Evolutionary conservation across 1,140 invertebrate genomes (phyloP), one percentile per base, ranked within the genome.

Genomic region (Papilio helenus): DNA sequence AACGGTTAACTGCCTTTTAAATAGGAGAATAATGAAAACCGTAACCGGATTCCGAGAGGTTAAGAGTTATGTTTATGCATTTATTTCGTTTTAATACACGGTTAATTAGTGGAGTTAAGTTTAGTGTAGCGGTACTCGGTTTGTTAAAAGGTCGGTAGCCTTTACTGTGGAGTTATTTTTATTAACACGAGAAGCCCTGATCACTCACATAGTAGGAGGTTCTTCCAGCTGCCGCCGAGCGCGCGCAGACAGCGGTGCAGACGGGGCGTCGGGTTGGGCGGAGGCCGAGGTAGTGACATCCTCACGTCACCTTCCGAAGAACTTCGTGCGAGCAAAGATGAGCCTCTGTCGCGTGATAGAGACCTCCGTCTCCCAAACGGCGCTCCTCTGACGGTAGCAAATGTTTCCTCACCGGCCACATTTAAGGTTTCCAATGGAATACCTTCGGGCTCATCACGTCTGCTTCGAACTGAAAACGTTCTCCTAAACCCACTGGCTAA

Each of bases 201-300:
- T 84, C 86, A 96, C 96, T 96, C 95, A 96, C 96, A 93, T 95
- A 96, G 94, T 82, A 96, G 93, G 78, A 96, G 94, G 89, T 96
- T 96, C 88, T 95, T 96, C 96, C 96, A 96, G 86, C 95, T 96
- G 44, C 96, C 96, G 83, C 95, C 95, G 68, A 96, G 93, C 10
- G 95, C 95, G 72, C 95, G 95, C 46, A 96, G 95, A 87, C 95
- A 96, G 83, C 95, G 95, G 87, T 96, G 95, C 81, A 96, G 93
- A 29, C 95, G 95, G 55, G 95, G 94, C 42, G 90, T 83, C 4
- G 93, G 94, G 23, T 92, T 89, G 7, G 90, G 88, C 23, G 91
- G 92, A 1, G 89, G 88, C 39, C 88, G 89, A 8, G 89, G 92
- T 4, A 88, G 80, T 9, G 87, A 84, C 80, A 90, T 86, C 61